Percentiles rank a stretch among this genome's conserved stretches.
Evolutionary conservation across 1,140 invertebrate species (phyloP).

Genomic region (Cydia strobilella): DNA sequence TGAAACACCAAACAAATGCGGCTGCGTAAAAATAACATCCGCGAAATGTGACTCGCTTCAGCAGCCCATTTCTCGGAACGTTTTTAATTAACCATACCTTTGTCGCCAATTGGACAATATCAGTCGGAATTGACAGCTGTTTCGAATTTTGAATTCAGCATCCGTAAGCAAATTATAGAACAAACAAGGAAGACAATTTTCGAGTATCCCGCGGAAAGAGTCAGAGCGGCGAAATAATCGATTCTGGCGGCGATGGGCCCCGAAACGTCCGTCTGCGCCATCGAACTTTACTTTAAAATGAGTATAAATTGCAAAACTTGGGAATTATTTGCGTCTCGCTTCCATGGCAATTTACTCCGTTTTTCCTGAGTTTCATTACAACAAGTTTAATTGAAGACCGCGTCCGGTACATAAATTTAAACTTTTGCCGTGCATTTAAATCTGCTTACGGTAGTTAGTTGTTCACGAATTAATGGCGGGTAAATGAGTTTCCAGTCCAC

Average conservation of each 20-base stretch:
- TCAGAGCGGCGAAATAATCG: conserved; percentile 46
- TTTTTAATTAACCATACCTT: conserved; percentile 33
- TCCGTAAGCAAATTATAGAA: conserved; percentile 35
- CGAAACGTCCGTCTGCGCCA: conserved; percentile 47
- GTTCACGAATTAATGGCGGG: conserved; percentile 57
- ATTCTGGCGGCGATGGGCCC: conserved; percentile 38
- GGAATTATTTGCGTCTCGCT: conserved; percentile 65
- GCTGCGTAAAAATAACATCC: not conserved
- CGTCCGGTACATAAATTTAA: conserved; percentile 75
- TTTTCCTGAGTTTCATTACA: conserved; percentile 74
- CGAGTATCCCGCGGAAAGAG: conserved; percentile 34
- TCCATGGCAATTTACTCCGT: conserved; percentile 65
- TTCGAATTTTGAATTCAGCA: conserved; percentile 31
- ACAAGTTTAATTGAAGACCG: conserved; percentile 76
- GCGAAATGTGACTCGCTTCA: conserved; percentile 1
- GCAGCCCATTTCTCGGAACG: conserved; percentile 36
- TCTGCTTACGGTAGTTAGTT: conserved; percentile 66
- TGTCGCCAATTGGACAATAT: conserved; percentile 34
- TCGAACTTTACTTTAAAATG: conserved; percentile 67
- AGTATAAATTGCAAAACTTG: conserved; percentile 71
- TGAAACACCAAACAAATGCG: no score
- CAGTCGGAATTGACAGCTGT: conserved; percentile 27
- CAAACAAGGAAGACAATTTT: conserved; percentile 45
- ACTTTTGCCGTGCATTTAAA: conserved; percentile 76
- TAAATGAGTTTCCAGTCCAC: conserved; percentile 69